Base-by-base conservation (phyloP, 1,140 invertebrate genomes). In the Halictus rubicundus region DNA sequence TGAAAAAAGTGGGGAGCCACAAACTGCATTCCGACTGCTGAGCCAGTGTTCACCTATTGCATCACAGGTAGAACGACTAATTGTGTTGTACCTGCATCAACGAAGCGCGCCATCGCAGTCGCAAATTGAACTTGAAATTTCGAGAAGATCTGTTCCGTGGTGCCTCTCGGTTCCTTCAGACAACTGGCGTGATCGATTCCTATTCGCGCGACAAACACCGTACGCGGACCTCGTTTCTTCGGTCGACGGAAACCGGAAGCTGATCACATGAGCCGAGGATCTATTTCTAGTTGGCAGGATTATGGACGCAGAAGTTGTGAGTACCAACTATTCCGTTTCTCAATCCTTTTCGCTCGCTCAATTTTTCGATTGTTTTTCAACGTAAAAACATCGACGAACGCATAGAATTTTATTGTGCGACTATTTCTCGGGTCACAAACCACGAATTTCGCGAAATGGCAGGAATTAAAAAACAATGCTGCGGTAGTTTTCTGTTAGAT, bases 301-400 rank as follows among this genome's bases (percentile, higher is more conserved):
- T 88, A 86, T 78, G 89, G 88, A 71, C 84, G 90, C 60, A 84
- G 91, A 73, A 90, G 84, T 79, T 92, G 91, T 92, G 69, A 91
- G 91, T 89, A 63, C 4, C 27, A 32, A 27, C 27, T 19, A 3
- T 19, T 63, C 37, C 27, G 4, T 63, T 14, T 27, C 14, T 25
- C 59, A 27, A 4, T 60, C 23, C 12, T 23, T 7, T 23, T 60
- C 8, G 7, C 12, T n/a, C 10, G 3, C n/a, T 60, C 23, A 23
- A 1, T 10, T 23, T 21, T 23, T 46, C 10, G 3, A 14, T 46
- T 46, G 9, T 5, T 32, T 32, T 32, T 32, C 5, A 1, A n/a
- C n/a, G n/a, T n/a, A n/a, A n/a, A n/a, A n/a, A 32, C 32, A 32
- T 32, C 5, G 5, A 32, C 32, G 32, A 32, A 32, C 32, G 3